Percentiles rank a stretch among this genome's conserved stretches.
Conservation (phyloP, 2,888 invertebrate species). For the Cephus runcator region DNA sequence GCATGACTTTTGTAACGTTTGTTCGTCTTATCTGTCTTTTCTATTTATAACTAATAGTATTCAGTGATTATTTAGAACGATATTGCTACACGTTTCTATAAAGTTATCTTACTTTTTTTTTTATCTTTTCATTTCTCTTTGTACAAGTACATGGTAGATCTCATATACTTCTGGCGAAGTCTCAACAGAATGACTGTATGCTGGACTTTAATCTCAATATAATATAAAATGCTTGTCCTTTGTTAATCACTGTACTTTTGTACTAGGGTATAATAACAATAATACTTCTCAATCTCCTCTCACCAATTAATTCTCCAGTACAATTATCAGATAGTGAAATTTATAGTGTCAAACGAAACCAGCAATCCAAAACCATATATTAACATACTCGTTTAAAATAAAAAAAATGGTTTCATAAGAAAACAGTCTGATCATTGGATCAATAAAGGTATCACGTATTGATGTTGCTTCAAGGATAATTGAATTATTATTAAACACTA, state of each 20-base stretch:
- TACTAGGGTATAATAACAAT: background rate
- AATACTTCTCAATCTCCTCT: background rate
- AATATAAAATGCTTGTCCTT: background rate
- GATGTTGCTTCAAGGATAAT: background rate
- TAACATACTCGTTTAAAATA: background rate
- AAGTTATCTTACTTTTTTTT: background rate
- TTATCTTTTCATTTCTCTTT: background rate
- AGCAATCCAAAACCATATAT: background rate
- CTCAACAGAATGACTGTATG: background rate
- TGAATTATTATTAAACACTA: background rate
- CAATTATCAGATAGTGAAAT: background rate
- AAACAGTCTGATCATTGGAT: background rate
- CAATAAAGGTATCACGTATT: background rate
- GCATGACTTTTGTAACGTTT: background rate
- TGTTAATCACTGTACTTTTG: background rate
- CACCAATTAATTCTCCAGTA: background rate
- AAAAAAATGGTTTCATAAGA: background rate
- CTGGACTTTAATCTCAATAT: background rate
- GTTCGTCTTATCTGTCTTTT: background rate
- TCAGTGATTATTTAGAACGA: background rate
- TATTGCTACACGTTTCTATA: background rate
- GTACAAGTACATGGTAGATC: background rate
- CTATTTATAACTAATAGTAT: background rate
- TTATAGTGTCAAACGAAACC: background rate
- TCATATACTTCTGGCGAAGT: background rate